phyloP scores from a whole-genome alignment of 2,888 invertebrate species.

The Zygogramma bicolorata region DNA sequence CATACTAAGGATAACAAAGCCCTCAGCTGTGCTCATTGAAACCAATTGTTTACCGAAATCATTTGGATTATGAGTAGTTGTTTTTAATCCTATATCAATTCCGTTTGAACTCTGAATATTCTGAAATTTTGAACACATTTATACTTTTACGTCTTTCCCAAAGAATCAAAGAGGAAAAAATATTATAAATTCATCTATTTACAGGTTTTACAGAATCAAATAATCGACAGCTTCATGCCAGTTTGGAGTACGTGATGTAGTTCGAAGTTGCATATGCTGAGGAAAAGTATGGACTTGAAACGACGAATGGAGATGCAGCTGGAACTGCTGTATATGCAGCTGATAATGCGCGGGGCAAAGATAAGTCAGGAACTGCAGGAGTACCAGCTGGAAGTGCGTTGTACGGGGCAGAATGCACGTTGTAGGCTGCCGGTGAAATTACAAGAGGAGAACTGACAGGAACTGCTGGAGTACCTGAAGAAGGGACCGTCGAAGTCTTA shows the following conservation, averaged over 20 bases:
- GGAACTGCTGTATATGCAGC: background rate
- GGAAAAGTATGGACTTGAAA: background rate
- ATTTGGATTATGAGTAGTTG: too few species aligned
- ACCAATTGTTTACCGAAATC: too few species aligned
- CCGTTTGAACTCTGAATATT: too few species aligned
- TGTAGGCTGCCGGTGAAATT: background rate
- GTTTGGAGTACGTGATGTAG: background rate
- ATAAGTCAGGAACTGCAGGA: background rate
- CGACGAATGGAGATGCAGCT: background rate
- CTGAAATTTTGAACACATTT: too few species aligned
- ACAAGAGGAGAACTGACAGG: background rate
- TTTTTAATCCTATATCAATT: too few species aligned
- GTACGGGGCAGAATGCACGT: background rate
- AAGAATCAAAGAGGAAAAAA: background rate
- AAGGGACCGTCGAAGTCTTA: background rate
- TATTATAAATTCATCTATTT: background rate
- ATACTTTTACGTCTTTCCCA: too few species aligned
- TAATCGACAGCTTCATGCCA: background rate
- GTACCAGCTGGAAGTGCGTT: background rate
- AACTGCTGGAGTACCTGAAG: background rate
- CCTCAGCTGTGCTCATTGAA: too few species aligned
- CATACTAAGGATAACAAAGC: too few species aligned
- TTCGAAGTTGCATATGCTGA: constrained; percentile 8
- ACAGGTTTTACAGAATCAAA: background rate
- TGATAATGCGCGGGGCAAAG: background rate